Evolutionary conservation across 2,113 vertebrate genomes (phyloP).

Genomic region (Pimephales promelas): DNA sequence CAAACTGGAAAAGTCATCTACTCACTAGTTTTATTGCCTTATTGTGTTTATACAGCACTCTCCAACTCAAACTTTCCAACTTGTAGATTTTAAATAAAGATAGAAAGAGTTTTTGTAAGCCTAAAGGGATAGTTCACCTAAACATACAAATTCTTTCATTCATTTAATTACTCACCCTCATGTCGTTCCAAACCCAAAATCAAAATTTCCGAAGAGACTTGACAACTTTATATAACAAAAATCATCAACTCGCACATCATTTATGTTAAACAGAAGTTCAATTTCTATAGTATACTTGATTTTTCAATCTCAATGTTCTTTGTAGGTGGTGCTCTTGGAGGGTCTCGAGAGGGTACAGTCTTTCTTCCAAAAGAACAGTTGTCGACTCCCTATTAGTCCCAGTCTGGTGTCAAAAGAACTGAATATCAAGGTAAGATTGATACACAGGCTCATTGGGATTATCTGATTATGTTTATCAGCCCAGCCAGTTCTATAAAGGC

Average conservation of each 20-base stretch:
- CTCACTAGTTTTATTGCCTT: background rate
- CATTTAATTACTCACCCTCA: too few relatives aligned
- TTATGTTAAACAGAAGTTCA: too few relatives aligned
- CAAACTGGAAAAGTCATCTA: too few relatives aligned
- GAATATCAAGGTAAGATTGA: slow-evolving; percentile 85
- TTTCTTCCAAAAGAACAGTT: slow-evolving; percentile 88
- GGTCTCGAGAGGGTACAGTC: slow-evolving; percentile 92
- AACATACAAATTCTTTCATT: too few relatives aligned
- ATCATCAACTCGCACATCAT: too few relatives aligned
- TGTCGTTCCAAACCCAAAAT: too few relatives aligned
- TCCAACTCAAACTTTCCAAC: background rate
- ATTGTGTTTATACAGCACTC: background rate
- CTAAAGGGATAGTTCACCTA: too few relatives aligned
- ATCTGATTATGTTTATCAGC: background rate
- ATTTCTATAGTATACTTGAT: too few relatives aligned
- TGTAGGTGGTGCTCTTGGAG: slow-evolving; percentile 87
- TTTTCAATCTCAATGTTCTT: slow-evolving; percentile 25
- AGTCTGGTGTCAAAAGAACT: slow-evolving; percentile 93
- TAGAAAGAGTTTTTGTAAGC: background rate
- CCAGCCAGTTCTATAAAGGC: background rate
- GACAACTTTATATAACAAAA: too few relatives aligned
- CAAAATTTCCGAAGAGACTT: too few relatives aligned
- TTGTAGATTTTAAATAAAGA: background rate
- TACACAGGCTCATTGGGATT: background rate
- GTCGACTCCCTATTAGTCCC: slow-evolving; percentile 90